Percentiles rank a stretch among this genome's conserved stretches.
Evolutionary conservation across 2,113 vertebrate species (phyloP).

Genomic region (Myotis brandtii): DNA sequence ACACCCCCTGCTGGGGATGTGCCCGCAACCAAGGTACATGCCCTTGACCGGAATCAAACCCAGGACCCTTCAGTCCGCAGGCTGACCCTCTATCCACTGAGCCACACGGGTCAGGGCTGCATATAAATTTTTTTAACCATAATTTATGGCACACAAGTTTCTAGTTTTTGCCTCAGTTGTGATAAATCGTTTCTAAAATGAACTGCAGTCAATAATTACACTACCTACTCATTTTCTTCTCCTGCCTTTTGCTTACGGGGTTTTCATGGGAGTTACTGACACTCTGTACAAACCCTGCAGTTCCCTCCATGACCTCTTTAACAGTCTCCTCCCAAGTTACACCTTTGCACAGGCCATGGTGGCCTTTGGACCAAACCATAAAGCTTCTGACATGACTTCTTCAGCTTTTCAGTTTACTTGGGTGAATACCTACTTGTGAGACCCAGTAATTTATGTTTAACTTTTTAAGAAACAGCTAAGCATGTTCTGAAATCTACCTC

Average conservation of each 20-base stretch:
- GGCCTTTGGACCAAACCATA: not conserved
- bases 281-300: not conserved
- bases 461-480: not conserved
- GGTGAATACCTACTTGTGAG: not conserved
- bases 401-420: not conserved
- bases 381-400: not conserved
- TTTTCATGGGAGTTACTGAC: not conserved
- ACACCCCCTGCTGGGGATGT: too few species aligned
- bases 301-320: not conserved
- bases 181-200: not conserved
- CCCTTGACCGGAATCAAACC: too few species aligned
- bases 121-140: not conserved
- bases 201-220: not conserved
- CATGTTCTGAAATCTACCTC: not conserved
- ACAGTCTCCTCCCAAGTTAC: not conserved
- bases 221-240: not conserved
- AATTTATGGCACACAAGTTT: not conserved
- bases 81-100: too few species aligned
- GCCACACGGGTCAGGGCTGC: too few species aligned
- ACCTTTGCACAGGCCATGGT: not conserved
- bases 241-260: not conserved
- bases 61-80: too few species aligned
- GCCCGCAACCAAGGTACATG: too few species aligned
- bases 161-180: not conserved
- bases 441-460: not conserved